phyloP scores from a whole-genome alignment of 1,140 invertebrate species.

The Ceratina japonica region DNA sequence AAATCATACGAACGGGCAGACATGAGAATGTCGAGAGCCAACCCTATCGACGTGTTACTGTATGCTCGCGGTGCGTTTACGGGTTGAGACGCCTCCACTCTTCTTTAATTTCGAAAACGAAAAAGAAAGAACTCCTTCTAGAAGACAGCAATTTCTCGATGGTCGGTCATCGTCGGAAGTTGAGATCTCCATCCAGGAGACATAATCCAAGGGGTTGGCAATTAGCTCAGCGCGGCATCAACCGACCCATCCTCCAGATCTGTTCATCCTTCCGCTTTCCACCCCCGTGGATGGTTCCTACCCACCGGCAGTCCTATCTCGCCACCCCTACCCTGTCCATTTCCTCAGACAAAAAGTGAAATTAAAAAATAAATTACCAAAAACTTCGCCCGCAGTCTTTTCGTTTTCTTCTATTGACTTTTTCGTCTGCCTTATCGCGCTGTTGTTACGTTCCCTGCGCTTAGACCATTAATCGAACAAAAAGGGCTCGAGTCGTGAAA shows the following conservation, averaged over 20 bases:
- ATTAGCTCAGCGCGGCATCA: constrained; percentile 69
- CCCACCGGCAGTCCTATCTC: constrained; percentile 46
- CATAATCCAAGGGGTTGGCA: constrained; percentile 69
- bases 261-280: constrained; percentile 53
- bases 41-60: constrained; percentile 15
- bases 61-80: neutral
- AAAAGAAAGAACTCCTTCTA: constrained; percentile 13
- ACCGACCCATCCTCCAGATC: constrained; percentile 37
- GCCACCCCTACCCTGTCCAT: constrained; percentile 40
- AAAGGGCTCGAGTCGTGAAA: neutral
- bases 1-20: constrained; percentile 51
- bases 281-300: constrained; percentile 50
- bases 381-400: constrained; percentile 22
- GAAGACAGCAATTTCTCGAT: constrained; percentile 54
- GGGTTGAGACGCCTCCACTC: constrained; percentile 28
- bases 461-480: neutral
- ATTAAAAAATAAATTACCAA: constrained; percentile 72
- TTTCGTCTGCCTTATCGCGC: neutral
- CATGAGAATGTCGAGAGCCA: constrained; percentile 37
- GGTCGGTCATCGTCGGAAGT: constrained; percentile 53
- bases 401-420: constrained; percentile 14
- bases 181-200: constrained; percentile 68
- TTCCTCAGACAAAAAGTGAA: constrained; percentile 64
- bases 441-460: neutral
- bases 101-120: constrained; percentile 47